A percentile compares a stretch with the other conserved stretches of the same genome.
Conservation (phyloP, 2,113 vertebrate species). For the Podiceps cristatus region DNA sequence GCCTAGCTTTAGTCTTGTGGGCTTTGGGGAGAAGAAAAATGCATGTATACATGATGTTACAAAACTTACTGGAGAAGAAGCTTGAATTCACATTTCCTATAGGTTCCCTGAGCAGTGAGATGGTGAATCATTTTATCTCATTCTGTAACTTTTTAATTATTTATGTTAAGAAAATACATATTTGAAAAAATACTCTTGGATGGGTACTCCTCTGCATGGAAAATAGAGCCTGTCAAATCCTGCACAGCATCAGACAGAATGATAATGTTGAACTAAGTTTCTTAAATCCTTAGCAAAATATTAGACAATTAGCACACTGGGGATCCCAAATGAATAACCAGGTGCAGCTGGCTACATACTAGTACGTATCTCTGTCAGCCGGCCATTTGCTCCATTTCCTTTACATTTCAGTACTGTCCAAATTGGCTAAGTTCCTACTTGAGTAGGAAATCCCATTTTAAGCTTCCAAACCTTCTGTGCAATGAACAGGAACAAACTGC, state of each 20-base stretch:
- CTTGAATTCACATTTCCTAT: not conserved
- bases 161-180: not conserved
- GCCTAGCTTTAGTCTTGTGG: not conserved
- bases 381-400: not conserved
- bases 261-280: not conserved
- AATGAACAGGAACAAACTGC: not conserved
- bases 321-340: not conserved
- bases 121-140: not conserved
- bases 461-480: not conserved
- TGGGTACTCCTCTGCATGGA: not conserved
- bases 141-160: not conserved
- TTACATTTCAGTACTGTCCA: not conserved
- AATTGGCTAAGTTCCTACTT: not conserved
- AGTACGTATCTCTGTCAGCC: not conserved
- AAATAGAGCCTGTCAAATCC: not conserved
- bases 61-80: not conserved
- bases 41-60: not conserved
- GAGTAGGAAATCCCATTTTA: not conserved
- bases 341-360: not conserved
- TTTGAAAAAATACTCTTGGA: not conserved
- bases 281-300: not conserved
- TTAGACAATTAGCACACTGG: not conserved
- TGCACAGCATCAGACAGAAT: not conserved
- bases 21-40: not conserved
- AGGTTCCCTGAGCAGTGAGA: not conserved